Evolutionary conservation across 2,888 invertebrate species (phyloP).

Genomic region (Schizaphis graminum): DNA sequence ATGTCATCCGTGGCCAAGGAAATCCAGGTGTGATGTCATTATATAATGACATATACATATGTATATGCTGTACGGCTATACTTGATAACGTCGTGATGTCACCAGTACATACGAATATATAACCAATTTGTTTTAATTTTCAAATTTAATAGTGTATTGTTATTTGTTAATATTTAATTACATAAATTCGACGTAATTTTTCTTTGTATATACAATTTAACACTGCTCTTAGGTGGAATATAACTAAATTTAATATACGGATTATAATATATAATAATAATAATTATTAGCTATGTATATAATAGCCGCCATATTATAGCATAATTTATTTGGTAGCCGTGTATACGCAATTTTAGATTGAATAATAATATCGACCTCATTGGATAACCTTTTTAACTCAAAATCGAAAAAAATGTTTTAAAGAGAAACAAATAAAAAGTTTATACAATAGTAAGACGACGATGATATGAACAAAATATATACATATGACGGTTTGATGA

Average conservation of each 20-base stretch:
- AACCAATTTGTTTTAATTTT: background rate
- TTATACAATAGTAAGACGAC: background rate
- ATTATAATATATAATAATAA: background rate
- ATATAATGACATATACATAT: background rate
- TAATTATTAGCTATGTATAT: background rate
- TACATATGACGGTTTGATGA: conserved; percentile 11
- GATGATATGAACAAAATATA: conserved; percentile 7
- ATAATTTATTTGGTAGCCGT: background rate
- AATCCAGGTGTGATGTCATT: background rate
- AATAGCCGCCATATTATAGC: background rate
- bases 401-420: conserved; percentile 10
- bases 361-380: background rate
- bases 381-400: background rate
- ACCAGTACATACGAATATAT: background rate
- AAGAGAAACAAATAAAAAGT: background rate
- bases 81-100: background rate
- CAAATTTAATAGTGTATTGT: background rate
- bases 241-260: background rate
- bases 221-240: too few species aligned
- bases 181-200: background rate
- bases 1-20: conserved; percentile 17
- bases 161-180: background rate
- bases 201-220: background rate
- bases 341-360: background rate
- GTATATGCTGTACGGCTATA: background rate